Base-by-base conservation (phyloP, 2,888 invertebrate species). In the Acrobasis repandana region DNA sequence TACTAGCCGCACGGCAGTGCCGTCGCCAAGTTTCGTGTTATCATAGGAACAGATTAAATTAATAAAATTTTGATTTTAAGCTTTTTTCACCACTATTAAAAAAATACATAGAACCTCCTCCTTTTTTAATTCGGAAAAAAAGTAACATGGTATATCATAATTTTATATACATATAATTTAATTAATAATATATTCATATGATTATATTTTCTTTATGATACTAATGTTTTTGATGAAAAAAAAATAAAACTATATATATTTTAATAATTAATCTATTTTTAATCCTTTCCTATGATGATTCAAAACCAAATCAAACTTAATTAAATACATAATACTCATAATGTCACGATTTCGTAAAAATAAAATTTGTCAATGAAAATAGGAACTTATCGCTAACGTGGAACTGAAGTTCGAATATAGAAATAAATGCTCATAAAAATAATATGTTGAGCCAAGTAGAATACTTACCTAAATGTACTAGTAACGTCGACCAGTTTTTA, bases 401-500 rank as follows among this genome's bases (percentile, higher is more conserved):
- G n/a, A 14, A 43, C n/a, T 43, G 0, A 43, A 1, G 6, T 43
- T 43, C 43, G 43, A 43, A 43, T 14, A n/a, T n/a, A 43, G 43
- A 43, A 43, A 49, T 28, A 49, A 20, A 20, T 49, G 18, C 49
- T 28, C 28, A 28, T 18, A 18, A 20, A 20, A 14, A 38, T 56
- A 56, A 18, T 43, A 14, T 14, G 2, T 43, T 43, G 43, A 43
- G 43, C 43, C 43, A 43, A n/a, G n/a, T n/a, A n/a, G n/a, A 14
- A 43, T 43, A 11, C n/a, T 38, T 14, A 43, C n/a, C n/a, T n/a
- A n/a, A n/a, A 2, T 43, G 14, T 3, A 14, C n/a, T 43, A 43
- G n/a, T n/a, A 43, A 11, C 43, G 43, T 43, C 43, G 43, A 43
- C 43, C 43, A 43, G 43, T 43, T 43, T 43, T 43, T 43, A n/a